A percentile compares a stretch with the other conserved stretches of the same genome.
These are phyloP conservation scores for Donacobius atricapilla DNA, from an alignment of 2,113 vertebrate genomes.

Conservation along the genomic window DNA sequence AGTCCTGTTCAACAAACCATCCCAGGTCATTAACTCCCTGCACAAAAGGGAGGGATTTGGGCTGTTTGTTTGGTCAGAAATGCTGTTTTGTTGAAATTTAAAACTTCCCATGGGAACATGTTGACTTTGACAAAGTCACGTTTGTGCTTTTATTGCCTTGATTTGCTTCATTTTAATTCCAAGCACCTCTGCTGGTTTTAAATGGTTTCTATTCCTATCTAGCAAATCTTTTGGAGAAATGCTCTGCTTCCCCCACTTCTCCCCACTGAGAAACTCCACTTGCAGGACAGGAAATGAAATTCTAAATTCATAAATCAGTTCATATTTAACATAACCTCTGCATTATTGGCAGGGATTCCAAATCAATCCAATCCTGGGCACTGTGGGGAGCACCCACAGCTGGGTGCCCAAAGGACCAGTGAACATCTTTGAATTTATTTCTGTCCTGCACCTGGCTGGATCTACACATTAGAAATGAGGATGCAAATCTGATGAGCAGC, in stretches of 20 bases:
- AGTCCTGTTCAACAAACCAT: background rate
- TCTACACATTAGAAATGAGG: background rate
- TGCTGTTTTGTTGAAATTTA: background rate
- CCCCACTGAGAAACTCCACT: background rate
- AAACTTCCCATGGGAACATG: accelerated
- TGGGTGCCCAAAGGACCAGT: background rate
- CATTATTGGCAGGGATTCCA: background rate
- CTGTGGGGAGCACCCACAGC: background rate
- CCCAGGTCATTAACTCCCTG: background rate
- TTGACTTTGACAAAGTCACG: background rate
- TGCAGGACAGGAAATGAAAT: background rate
- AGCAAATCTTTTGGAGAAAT: background rate
- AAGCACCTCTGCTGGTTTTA: background rate
- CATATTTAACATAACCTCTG: background rate
- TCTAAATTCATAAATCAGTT: background rate
- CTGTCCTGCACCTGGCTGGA: background rate
- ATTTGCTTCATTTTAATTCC: background rate
- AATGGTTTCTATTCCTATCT: background rate
- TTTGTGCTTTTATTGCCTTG: background rate
- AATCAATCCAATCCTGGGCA: background rate
- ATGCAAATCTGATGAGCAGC: background rate
- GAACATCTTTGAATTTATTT: background rate
- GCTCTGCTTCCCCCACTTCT: background rate
- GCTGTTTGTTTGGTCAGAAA: background rate
- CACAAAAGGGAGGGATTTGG: background rate